Evolutionary conservation across 53 echinoderm and acorn worm genomes (phyloP).

Genomic region (Stichopus horrens): DNA sequence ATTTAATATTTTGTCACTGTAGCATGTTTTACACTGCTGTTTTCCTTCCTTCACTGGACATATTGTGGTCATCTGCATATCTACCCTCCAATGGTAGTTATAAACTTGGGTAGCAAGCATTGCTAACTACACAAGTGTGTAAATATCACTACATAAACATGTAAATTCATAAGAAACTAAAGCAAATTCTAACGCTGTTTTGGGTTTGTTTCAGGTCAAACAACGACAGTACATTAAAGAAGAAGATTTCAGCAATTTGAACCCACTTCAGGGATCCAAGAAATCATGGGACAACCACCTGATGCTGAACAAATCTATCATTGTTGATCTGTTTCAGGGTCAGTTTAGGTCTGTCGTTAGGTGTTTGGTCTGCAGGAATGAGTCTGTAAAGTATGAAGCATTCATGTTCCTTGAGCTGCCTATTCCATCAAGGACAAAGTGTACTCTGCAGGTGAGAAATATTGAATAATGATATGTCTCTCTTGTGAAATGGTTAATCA

Average conservation of each 20-base stretch:
- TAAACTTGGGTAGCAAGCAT: no score
- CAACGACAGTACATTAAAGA: slow-evolving; percentile 89
- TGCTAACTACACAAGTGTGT: no score
- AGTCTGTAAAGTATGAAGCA: slow-evolving; percentile 91
- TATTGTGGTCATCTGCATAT: no score
- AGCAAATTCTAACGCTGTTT: neutral
- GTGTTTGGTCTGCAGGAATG: slow-evolving; percentile 78
- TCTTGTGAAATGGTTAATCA: no score
- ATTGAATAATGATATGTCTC: neutral
- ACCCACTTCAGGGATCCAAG: slow-evolving; percentile 60
- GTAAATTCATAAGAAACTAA: no score
- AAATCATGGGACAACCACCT: slow-evolving; percentile 81
- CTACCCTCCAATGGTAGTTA: no score
- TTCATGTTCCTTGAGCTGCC: slow-evolving; percentile 95
- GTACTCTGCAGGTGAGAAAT: slow-evolving; percentile 67
- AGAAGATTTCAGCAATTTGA: slow-evolving; percentile 73
- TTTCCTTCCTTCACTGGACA: no score
- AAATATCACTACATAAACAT: no score
- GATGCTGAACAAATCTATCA: slow-evolving; percentile 85
- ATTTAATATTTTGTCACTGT: no score
- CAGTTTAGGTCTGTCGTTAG: slow-evolving; percentile 89
- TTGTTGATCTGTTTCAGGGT: slow-evolving; percentile 89
- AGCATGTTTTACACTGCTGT: no score
- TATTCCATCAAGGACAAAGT: slow-evolving; percentile 76
- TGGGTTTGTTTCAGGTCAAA: slow-evolving; percentile 58